phyloP scores from a whole-genome alignment of 2,888 invertebrate species.

The Noctua comes region DNA sequence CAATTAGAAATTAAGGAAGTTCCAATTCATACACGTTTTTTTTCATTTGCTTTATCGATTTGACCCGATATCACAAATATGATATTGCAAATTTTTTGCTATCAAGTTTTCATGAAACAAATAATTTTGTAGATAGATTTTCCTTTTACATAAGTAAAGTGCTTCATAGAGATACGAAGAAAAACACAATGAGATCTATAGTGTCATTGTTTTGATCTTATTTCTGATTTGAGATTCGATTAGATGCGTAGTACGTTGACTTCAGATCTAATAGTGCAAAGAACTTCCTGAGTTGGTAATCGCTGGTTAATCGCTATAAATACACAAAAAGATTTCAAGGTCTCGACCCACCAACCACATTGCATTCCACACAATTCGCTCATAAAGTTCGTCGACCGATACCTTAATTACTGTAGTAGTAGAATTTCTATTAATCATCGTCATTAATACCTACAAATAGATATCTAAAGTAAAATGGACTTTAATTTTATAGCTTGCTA shows the following conservation, averaged over 20 bases:
- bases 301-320: conserved; percentile 28
- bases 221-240: conserved; percentile 9
- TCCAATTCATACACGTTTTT: background rate
- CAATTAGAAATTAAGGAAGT: conserved; percentile 28
- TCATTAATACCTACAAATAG: conserved; percentile 35
- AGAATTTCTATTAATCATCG: conserved; percentile 71
- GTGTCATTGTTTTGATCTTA: background rate
- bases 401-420: conserved; percentile 74
- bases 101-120: background rate
- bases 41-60: conserved; percentile 23
- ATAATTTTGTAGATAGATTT: background rate
- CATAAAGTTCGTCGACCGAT: conserved; percentile 73
- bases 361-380: conserved; percentile 58
- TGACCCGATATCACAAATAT: conserved; percentile 2
- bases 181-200: background rate
- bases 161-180: background rate
- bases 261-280: conserved; percentile 25
- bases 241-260: conserved; percentile 27
- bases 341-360: conserved; percentile 39
- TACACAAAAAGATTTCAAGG: conserved; percentile 53
- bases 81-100: background rate
- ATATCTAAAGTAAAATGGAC: conserved; percentile 58
- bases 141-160: background rate
- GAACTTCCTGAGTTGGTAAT: conserved; percentile 28
- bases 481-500: conserved; percentile 50